Evolutionary conservation across 2,113 vertebrate genomes (phyloP), one percentile per base, ranked within the genome.

Genomic region (Baryphthengus martii): DNA sequence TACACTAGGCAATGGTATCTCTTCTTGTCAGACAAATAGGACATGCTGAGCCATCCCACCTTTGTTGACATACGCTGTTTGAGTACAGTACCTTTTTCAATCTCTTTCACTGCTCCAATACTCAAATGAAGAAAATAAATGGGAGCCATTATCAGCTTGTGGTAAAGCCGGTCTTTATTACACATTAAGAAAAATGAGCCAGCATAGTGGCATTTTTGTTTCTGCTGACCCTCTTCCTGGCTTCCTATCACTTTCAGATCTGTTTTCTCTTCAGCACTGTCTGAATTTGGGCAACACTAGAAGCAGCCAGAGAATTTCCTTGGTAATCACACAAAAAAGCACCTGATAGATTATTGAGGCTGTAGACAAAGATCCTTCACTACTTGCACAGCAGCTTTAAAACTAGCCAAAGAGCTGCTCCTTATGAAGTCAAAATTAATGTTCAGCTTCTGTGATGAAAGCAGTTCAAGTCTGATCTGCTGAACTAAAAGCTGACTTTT

Each of bases 401-500:
- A 95, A 65, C 25, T 75, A 89, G 53, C 15, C 20, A 68, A 75
- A 55, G 20, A 65, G 6, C 17, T 73, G 14, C 35, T 79, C 45
- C 33, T 92, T 47, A 83, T 0, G 2, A 82, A 91, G 26, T 39
- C 33, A 73, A 81, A 96, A 95, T 75, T 86, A 92, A 68, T 40
- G 73, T 73, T 88, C 53, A 76, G 17, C 61, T 65, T 31, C 63
- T 67, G 53, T 70, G 62, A 88, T 85, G 49, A 81, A 94, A 79
- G 37, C 62, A 45, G 53, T 79, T 89, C 67, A 76, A 1, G 62
- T 92, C 70, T 79, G 89, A 79, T 35, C 37, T 89, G 53, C 31
- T 89, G 58, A 88, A 76, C 25, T 76, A 89, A 79, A 59, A 93
- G 77, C 77, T 89, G 77, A 88, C 62, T 90, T 92, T 66, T 9